A percentile compares a stretch with the other conserved stretches of the same genome.
phyloP scores from a whole-genome alignment of 2,888 invertebrate species.

The Hanleya hanleyi region DNA sequence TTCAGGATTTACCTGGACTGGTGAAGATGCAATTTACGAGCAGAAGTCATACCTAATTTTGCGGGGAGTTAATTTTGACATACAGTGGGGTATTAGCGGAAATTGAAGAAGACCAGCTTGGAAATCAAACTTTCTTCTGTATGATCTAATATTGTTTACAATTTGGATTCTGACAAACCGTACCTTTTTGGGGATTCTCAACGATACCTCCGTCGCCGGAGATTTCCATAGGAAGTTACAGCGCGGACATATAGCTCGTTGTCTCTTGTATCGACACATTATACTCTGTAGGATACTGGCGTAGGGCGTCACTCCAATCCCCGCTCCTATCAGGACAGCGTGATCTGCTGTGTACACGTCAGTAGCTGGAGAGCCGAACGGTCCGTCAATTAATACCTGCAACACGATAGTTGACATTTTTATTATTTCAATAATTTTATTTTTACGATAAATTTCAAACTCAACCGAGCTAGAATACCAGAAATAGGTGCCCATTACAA shows the following conservation, averaged over 20 bases:
- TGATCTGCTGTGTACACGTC: slow-evolving; percentile 96
- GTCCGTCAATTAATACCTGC: slow-evolving; percentile 94
- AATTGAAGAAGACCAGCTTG: too few relatives aligned
- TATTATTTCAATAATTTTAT: too few relatives aligned
- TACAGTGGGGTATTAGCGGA: too few relatives aligned
- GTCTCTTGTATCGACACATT: slow-evolving; percentile 84
- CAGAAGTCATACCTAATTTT: too few relatives aligned
- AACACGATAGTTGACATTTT: background rate
- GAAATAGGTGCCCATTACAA: too few relatives aligned
- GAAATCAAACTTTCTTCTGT: too few relatives aligned
- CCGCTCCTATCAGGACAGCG: slow-evolving; percentile 94
- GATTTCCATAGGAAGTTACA: background rate
- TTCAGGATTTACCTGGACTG: too few relatives aligned
- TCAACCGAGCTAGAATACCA: too few relatives aligned
- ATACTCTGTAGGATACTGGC: slow-evolving; percentile 95
- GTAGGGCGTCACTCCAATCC: slow-evolving; percentile 97
- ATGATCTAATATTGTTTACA: background rate
- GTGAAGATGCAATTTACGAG: too few relatives aligned
- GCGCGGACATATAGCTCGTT: slow-evolving; percentile 5
- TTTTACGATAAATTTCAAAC: too few relatives aligned
- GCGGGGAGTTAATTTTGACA: too few relatives aligned
- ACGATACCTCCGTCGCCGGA: background rate
- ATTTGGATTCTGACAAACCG: background rate
- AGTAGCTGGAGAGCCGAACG: slow-evolving; percentile 95
- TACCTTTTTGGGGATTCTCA: background rate